A percentile compares a stretch with the other conserved stretches of the same genome.
phyloP scores from a whole-genome alignment of 2,888 invertebrate species.

The Ormyrus pomaceus region DNA sequence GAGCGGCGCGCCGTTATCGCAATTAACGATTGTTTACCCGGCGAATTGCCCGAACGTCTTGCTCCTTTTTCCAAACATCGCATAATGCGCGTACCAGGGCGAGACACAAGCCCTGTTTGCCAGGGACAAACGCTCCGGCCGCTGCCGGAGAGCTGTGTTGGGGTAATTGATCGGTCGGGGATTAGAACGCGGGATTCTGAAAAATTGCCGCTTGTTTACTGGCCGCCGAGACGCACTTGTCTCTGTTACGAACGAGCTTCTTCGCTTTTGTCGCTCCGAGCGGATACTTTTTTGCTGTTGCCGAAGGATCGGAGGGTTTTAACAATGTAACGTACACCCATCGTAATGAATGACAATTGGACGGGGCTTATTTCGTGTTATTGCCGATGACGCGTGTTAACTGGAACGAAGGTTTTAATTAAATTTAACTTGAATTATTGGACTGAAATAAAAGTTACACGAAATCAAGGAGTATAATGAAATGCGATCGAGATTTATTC shows the following conservation, averaged over 20 bases:
- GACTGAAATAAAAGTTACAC: no score
- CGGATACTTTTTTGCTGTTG: not conserved
- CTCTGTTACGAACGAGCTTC: not conserved
- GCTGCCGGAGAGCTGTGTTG: no score
- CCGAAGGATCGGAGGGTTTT: no score
- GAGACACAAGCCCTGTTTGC: slow-evolving; percentile 8
- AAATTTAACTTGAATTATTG: no score
- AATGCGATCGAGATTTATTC: no score
- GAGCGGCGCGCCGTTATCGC: slow-evolving; percentile 4
- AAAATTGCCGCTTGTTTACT: slow-evolving; percentile 30
- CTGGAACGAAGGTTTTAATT: no score
- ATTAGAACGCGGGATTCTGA: slow-evolving; percentile 14
- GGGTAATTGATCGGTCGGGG: slow-evolving; percentile 33
- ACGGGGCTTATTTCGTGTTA: no score
- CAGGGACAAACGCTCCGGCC: slow-evolving; percentile 5
- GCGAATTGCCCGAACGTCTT: not conserved
- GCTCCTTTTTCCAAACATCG: not conserved
- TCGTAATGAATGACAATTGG: no score
- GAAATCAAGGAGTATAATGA: no score
- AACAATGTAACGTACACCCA: no score
- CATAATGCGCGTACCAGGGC: no score
- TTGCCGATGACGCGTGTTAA: no score
- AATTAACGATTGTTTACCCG: slow-evolving; percentile 27
- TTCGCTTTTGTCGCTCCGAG: not conserved
- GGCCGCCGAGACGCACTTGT: not conserved